A percentile compares a stretch with the other conserved stretches of the same genome.
These are phyloP conservation scores for Archivesica marissinica DNA, from an alignment of 1,140 invertebrate genomes.

Conservation along the genomic window DNA sequence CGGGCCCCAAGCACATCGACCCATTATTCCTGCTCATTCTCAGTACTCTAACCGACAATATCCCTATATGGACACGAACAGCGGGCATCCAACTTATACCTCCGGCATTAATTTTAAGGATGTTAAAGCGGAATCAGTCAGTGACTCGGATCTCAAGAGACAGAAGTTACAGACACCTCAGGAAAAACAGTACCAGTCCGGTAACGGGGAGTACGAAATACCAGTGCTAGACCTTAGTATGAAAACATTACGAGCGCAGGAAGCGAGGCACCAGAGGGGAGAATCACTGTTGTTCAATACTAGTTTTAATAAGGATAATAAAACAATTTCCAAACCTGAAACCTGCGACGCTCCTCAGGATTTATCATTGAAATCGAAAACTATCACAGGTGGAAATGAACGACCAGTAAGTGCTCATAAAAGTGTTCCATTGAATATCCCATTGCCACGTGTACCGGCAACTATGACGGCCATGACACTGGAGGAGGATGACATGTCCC, in stretches of 20 bases:
- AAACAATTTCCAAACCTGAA: background rate
- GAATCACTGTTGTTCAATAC: constrained; percentile 57
- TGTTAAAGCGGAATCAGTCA: constrained; percentile 11
- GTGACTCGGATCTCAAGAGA: constrained; percentile 32
- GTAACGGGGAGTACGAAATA: constrained; percentile 1
- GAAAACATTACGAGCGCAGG: constrained; percentile 57
- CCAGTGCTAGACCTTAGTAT: constrained; percentile 59
- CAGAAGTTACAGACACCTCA: constrained; percentile 42
- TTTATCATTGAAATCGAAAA: constrained; percentile 49
- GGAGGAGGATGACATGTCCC: too few species aligned
- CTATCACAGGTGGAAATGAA: constrained; percentile 1
- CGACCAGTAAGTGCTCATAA: constrained; percentile 1
- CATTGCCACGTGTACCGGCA: constrained; percentile 4
- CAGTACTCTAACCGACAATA: constrained; percentile 47
- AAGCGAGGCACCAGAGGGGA: constrained; percentile 55
- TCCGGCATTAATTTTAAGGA: constrained; percentile 1
- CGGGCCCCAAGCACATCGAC: constrained; percentile 8
- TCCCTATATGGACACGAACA: constrained; percentile 33
- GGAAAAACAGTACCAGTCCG: constrained; percentile 6
- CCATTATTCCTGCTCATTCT: constrained; percentile 56
- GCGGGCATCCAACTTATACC: background rate
- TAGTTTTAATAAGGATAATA: constrained; percentile 48
- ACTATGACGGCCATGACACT: background rate
- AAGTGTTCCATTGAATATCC: constrained; percentile 57
- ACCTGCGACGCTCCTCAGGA: constrained; percentile 42